Evolutionary conservation across 2,113 vertebrate genomes (phyloP), one percentile per base, ranked within the genome.

Genomic region (Eudyptes chrysolophus): DNA sequence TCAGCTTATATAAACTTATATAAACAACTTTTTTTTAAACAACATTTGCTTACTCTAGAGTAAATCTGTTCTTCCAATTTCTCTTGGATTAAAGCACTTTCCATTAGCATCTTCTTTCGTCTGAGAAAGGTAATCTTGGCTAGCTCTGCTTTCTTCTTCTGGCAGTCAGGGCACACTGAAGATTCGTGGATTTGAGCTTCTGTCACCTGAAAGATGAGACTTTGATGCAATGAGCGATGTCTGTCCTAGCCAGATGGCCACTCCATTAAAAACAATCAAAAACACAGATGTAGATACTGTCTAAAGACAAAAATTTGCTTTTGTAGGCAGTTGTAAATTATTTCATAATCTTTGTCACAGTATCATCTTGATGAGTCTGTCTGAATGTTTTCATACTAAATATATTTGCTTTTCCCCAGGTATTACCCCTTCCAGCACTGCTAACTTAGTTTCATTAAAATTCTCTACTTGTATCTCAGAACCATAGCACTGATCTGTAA

Each of bases 81-180:
- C 79, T 88, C 90, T 70, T 90, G 93, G 72, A 98, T 92, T 51
- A 98, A 95, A 92, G 82, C 86, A 51, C 80, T 29, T 88, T 97
- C 94, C 84, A 99, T 77, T 74, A 98, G 97, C 87, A 95, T 79
- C 93, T 97, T 98, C 84, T 96, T 98, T 27, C 29, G 84, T 61
- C 97, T 96, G 96, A 99, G 97, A 97, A 99, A 99, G 57, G 90
- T 51, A 58, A 58, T 74, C 93, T 96, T 87, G 87, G 99, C 98
- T 92, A 98, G 88, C 87, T 98, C 95, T 62, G 97, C 96, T 44
- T 58, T 81, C 87, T 98, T 94, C 91, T 97, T 84, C 84, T 64
- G 85, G 94, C 98, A 98, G 17, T 61, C 90, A 49, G 89, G 75
- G 90, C 98, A 99, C 10, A 8, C 75, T 21, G 95, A 93, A 6